Base-by-base conservation (phyloP, 1,140 invertebrate species). In the Phymastichus coffea region DNA sequence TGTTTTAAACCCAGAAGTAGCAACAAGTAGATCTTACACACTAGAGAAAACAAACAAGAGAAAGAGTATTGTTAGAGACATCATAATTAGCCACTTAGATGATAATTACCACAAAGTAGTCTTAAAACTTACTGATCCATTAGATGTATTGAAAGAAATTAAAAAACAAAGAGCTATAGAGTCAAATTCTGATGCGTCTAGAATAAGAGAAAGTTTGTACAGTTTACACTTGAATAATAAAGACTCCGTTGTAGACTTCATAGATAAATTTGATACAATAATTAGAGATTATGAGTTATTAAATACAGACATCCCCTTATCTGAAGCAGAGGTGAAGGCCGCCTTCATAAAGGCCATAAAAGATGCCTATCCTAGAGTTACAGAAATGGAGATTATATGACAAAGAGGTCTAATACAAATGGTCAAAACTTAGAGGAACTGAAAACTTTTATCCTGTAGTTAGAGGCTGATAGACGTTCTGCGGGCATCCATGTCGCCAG, bases 41-140 rank as follows among this genome's bases (percentile, higher is more conserved):
- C n/a, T n/a, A n/a, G n/a, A n/a, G n/a, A n/a, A n/a, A n/a, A n/a
- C n/a, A n/a, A n/a, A n/a, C n/a, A n/a, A n/a, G n/a, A n/a, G n/a
- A n/a, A n/a, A n/a, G n/a, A n/a, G n/a, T n/a, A n/a, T n/a, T n/a
- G 28, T 33, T 33, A 63, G 61, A 61, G 57, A 66, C 12, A 57
- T 63, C 10, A 66, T 66, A 14, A 55, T 33, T 1, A 55, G 54
- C 26, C 44, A 38, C 17, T 9, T 66, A 49, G 64, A 61, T 33
- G 55, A 63, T 20, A 49, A 61, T 7, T 63, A 63, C 19, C 41
- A 61, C 22, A 61, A 57, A 37, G 55, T 10, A 14, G 37, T 66
- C 25, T 12, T 63, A 12, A 35, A 30, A 14, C 55, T 61, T 26
- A 52, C 10, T 17, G 57, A 63, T 26, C 61, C 64, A 4, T 37